Conservation (phyloP, 2,113 vertebrate species). For the Nycticorax nycticorax region DNA sequence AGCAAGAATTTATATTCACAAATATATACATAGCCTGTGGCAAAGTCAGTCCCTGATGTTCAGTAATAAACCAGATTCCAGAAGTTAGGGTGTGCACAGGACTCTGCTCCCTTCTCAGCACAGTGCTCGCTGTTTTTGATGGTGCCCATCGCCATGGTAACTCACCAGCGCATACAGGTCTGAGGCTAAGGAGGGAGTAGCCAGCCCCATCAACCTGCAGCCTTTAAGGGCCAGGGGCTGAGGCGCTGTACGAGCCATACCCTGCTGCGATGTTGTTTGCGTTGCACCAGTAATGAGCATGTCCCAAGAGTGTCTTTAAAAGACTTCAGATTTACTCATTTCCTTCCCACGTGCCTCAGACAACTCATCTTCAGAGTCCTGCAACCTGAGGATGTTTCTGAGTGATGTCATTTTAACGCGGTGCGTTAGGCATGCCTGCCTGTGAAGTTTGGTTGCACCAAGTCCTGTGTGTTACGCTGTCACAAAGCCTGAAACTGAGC, state of each 20-base stretch:
- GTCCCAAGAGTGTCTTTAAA: conserved; percentile 4
- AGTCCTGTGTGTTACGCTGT: neutral
- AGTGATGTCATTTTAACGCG: neutral
- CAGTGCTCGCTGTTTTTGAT: neutral
- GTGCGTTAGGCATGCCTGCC: neutral
- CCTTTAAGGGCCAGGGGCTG: neutral
- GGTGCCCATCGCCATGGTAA: neutral
- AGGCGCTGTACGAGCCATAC: neutral
- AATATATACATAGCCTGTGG: conserved; percentile 12
- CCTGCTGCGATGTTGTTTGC: neutral
- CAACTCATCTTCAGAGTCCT: neutral
- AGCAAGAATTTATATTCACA: neutral
- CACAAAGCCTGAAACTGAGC: neutral
- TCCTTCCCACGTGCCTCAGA: neutral
- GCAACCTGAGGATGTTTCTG: neutral
- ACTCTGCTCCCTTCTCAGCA: neutral
- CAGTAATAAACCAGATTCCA: neutral
- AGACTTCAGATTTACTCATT: conserved; percentile 10
- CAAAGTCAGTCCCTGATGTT: conserved; percentile 23
- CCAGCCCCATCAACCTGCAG: neutral
- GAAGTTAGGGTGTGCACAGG: neutral
- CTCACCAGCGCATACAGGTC: neutral
- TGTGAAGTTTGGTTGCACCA: neutral
- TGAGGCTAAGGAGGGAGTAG: neutral
- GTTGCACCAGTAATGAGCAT: neutral